A percentile compares a stretch with the other conserved stretches of the same genome.
These are phyloP conservation scores for Aldrovandia affinis DNA, from an alignment of 2,797 vertebrate genomes.

Conservation along the genomic window DNA sequence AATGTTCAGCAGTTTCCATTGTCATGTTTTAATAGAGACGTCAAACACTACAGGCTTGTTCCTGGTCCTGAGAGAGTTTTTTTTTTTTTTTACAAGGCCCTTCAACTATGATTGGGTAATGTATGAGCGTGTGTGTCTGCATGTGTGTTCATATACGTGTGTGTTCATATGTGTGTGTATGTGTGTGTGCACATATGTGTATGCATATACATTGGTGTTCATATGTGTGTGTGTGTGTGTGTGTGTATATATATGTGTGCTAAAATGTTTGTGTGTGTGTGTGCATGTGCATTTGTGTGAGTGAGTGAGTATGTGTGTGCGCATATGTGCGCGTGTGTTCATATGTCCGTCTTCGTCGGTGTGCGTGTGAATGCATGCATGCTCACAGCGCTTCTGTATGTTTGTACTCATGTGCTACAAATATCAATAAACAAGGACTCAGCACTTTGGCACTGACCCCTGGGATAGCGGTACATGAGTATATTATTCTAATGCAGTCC, in stretches of 20 bases:
- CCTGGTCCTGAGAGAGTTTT: neutral
- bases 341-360: neutral
- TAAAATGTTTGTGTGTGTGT: neutral
- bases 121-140: neutral
- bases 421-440: neutral
- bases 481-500: slow-evolving; percentile 2
- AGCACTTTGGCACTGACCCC: neutral
- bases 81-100: neutral
- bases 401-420: neutral
- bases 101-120: neutral
- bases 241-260: neutral
- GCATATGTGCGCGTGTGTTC: neutral
- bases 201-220: neutral
- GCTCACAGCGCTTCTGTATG: neutral
- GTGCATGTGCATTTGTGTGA: neutral
- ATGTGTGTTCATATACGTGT: neutral
- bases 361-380: too few relatives aligned
- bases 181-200: neutral
- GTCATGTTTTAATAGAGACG: neutral
- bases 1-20: neutral
- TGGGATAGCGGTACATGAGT: neutral
- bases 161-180: neutral
- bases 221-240: neutral
- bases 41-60: neutral
- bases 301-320: neutral